Evolutionary conservation across 2,797 vertebrate genomes (phyloP), one percentile per base, ranked within the genome.

Genomic region (Myoxocephalus aenaeus): DNA sequence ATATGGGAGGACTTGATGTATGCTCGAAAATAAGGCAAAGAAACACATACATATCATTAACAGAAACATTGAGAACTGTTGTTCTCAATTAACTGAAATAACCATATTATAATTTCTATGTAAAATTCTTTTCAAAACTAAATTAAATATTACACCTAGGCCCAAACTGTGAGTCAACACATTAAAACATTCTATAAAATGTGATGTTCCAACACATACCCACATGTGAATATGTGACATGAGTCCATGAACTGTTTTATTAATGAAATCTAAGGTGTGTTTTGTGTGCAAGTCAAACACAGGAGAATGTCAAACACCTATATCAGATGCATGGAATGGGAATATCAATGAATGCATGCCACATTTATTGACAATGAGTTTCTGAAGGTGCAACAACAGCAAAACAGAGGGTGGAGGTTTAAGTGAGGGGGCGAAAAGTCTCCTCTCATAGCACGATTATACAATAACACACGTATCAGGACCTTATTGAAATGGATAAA

Each of bases 21-120:
- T 79, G 46, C 64, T 89, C 34, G 69, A 82, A 85, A 82, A 89
- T 88, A 92, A 92, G 91, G 91, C 92, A 90, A 93, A 92, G 51
- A 75, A 92, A 89, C 84, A 79, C 54, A 67, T 42, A 76, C 88
- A 80, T 79, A 79, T 81, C 40, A 48, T 73, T 17, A 84, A 86
- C 27, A 80, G 56, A 90, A 86, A 77, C 44, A 69, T 5, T 65
- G 54, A 51, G 48, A 79, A 78, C 38, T 56, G 32, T 54, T 58
- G 4, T 32, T 69, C 65, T 59, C 66, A 67, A 32, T 40, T 5
- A 71, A 79, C 51, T 42, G 32, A 82, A 87, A 86, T 25, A 80
- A 76, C 8, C 4, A 29, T n/a, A 5, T 27, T 34, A 22, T 27
- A 27, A 56, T 68, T 42, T 70, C 38, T 48, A 58, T 62, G 56